phyloP scores from a whole-genome alignment of 2,113 vertebrate genomes.

The Alaudala cheleensis region DNA sequence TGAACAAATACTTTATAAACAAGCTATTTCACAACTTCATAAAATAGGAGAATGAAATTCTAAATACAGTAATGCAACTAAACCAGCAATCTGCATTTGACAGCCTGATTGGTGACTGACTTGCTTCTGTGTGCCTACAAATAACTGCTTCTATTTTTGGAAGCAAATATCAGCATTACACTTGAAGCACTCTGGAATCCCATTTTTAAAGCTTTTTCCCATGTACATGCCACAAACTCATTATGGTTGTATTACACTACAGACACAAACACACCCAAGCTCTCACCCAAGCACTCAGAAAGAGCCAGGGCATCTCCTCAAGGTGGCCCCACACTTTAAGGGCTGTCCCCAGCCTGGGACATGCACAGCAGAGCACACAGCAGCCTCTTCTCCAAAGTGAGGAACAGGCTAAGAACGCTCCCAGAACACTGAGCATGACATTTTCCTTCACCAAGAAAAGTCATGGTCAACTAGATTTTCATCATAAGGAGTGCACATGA shows the following conservation, averaged over 20 bases:
- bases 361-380: not conserved
- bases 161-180: not conserved
- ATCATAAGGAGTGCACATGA: not conserved
- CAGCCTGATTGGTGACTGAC: not conserved
- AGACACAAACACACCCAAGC: not conserved
- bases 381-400: not conserved
- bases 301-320: not conserved
- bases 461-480: not conserved
- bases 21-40: not conserved
- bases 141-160: not conserved
- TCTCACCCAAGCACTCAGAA: not conserved
- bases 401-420: not conserved
- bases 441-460: not conserved
- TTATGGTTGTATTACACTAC: not conserved
- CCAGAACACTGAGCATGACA: not conserved
- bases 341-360: not conserved
- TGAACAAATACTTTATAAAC: not conserved
- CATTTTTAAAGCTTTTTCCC: not conserved
- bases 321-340: not conserved
- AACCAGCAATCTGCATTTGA: not conserved
- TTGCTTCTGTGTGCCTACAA: not conserved
- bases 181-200: not conserved
- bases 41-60: not conserved
- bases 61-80: not conserved
- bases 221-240: not conserved